Conservation (phyloP, 2,797 vertebrate species). For the Cygnus olor region DNA sequence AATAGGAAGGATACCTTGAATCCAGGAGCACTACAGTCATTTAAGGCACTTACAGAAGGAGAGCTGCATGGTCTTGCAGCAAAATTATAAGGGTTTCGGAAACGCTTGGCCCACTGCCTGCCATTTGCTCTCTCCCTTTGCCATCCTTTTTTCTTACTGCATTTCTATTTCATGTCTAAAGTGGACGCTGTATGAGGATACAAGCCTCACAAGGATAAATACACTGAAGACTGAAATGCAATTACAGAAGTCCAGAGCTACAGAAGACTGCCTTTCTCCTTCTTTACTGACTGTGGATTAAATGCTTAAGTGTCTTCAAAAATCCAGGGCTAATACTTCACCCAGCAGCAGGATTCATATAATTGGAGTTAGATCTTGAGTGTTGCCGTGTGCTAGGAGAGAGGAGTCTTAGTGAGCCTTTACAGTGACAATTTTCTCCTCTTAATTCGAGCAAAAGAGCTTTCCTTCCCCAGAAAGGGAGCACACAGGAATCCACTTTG, state of each 20-base stretch:
- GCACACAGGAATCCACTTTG: fast-evolving
- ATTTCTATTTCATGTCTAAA: not conserved
- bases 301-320: not conserved
- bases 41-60: not conserved
- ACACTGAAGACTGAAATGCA: not conserved
- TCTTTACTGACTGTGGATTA: not conserved
- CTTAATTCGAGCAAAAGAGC: too few species aligned
- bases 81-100: not conserved
- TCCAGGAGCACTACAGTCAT: not conserved
- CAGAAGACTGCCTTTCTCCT: not conserved
- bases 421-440: not conserved
- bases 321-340: not conserved
- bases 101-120: fast-evolving
- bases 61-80: fast-evolving
- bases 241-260: not conserved
- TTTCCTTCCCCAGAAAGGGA: not conserved
- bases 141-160: not conserved
- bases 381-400: not conserved
- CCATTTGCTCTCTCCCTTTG: not conserved
- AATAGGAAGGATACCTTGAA: not conserved
- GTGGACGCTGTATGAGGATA: fast-evolving
- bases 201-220: not conserved
- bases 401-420: not conserved
- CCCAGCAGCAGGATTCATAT: not conserved
- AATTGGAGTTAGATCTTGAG: fast-evolving